Evolutionary conservation across 1,140 invertebrate species (phyloP).

Genomic region (Scylla paramamosain): DNA sequence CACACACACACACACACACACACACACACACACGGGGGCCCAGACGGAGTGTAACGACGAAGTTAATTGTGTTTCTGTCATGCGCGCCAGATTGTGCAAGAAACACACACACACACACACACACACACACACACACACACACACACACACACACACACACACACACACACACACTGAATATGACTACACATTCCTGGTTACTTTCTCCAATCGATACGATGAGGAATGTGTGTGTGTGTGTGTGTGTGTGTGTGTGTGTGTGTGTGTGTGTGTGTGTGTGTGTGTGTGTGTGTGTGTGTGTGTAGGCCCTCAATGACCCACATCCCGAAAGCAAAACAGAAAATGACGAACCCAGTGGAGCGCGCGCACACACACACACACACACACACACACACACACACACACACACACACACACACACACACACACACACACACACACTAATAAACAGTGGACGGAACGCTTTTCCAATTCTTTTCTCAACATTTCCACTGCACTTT

Average conservation of each 20-base stretch:
- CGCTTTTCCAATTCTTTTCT: no score
- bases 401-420: no score
- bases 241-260: constrained; percentile 46
- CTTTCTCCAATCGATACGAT: not conserved
- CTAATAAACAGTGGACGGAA: no score
- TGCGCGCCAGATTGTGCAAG: not conserved
- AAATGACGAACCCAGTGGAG: no score
- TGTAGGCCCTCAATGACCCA: no score
- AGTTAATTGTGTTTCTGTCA: not conserved
- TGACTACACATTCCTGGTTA: not conserved
- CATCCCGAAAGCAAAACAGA: no score
- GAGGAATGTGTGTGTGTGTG: constrained; percentile 41
- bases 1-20: constrained; percentile 4
- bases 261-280: constrained; percentile 41
- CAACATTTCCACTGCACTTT: no score
- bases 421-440: no score
- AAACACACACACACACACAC: not conserved
- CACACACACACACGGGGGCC: not conserved
- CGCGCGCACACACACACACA: no score
- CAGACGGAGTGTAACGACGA: not conserved
- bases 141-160: constrained; percentile 15
- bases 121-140: constrained; percentile 7
- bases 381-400: no score
- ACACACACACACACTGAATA: not conserved
- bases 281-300: constrained; percentile 37